Conservation (phyloP, 1,140 invertebrate species). For the Drosophila funebris region DNA sequence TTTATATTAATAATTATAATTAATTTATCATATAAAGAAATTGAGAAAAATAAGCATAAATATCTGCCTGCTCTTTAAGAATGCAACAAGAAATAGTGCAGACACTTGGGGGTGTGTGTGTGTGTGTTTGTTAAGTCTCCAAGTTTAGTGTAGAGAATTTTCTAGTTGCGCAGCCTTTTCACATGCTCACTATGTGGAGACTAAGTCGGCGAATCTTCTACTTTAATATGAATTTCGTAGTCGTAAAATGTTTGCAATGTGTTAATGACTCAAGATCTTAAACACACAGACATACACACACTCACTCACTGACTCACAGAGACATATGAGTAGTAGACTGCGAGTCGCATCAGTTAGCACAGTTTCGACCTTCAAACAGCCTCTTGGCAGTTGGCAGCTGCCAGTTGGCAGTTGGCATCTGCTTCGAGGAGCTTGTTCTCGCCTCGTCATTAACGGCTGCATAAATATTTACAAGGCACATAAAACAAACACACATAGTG, state of each 20-base stretch:
- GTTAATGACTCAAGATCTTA: slow-evolving; percentile 37
- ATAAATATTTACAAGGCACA: slow-evolving; percentile 79
- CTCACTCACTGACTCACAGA: not conserved
- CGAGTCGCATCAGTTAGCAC: slow-evolving; percentile 26
- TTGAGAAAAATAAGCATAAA: too few species aligned
- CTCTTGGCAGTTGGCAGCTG: slow-evolving; percentile 44
- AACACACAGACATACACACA: slow-evolving; percentile 3
- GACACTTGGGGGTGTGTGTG: too few species aligned
- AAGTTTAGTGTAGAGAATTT: not conserved
- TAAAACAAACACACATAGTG: slow-evolving; percentile 34
- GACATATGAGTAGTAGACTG: slow-evolving; percentile 20
- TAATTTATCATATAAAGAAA: too few species aligned
- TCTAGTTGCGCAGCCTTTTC: not conserved
- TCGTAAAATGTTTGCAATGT: slow-evolving; percentile 30
- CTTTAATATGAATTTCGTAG: not conserved
- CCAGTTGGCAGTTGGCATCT: slow-evolving; percentile 51
- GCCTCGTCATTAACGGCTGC: slow-evolving; percentile 68
- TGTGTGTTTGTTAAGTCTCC: too few species aligned
- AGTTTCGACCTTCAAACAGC: slow-evolving; percentile 41
- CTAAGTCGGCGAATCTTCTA: not conserved
- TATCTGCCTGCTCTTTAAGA: too few species aligned
- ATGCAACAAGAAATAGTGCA: too few species aligned
- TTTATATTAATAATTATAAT: too few species aligned
- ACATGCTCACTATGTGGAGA: not conserved
- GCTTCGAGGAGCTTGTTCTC: slow-evolving; percentile 25